These are phyloP conservation scores for Acronicta alni DNA, from an alignment of 2,888 invertebrate genomes.

Conservation along the genomic window DNA sequence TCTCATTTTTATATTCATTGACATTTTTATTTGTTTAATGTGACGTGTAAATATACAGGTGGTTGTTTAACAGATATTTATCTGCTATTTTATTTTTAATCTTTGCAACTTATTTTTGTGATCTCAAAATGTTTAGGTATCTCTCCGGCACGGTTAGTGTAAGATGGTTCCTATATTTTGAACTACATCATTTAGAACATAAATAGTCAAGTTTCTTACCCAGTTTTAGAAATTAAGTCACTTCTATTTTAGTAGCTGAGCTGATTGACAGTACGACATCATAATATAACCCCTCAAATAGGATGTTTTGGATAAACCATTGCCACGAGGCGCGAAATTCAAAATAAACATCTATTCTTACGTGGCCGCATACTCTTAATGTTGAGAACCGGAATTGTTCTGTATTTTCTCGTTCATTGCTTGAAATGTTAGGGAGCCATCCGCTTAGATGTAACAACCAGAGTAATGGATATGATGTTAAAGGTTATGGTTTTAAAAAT, in stretches of 20 bases:
- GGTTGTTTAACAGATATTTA: constrained; percentile 11
- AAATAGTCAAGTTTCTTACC: too few relatives aligned
- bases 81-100: background rate
- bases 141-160: too few relatives aligned
- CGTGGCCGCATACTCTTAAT: constrained; percentile 39
- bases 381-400: constrained; percentile 34
- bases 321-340: constrained; percentile 70
- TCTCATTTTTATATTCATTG: constrained; percentile 33
- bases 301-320: constrained; percentile 68
- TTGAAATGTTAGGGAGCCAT: constrained; percentile 11
- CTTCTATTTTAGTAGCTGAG: constrained; percentile 24
- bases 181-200: background rate
- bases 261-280: constrained; percentile 54
- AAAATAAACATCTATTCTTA: constrained; percentile 70
- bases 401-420: constrained; percentile 43
- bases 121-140: background rate
- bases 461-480: constrained; percentile 30
- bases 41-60: constrained; percentile 14
- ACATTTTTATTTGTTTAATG: constrained; percentile 10
- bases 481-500: constrained; percentile 8
- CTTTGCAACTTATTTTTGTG: background rate
- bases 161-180: background rate
- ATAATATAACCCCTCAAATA: constrained; percentile 56
- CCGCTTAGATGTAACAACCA: background rate
- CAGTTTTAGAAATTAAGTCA: constrained; percentile 3